phyloP scores from a whole-genome alignment of 2,113 vertebrate species.

The Pagrus major region DNA sequence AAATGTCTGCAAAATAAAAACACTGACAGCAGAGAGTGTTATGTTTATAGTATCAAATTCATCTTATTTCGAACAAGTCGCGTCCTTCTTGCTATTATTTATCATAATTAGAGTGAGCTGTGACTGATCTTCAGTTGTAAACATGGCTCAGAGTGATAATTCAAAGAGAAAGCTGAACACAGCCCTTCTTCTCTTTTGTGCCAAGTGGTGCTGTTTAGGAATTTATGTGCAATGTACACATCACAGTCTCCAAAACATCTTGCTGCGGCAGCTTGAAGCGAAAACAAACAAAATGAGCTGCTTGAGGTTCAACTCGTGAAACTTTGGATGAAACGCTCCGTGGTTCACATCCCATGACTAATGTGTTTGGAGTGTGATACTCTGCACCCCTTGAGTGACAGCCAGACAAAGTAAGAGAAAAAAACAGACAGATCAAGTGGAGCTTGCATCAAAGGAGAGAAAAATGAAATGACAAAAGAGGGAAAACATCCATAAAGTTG shows the following conservation, averaged over 20 bases:
- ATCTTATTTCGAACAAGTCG: neutral
- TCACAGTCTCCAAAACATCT: constrained; percentile 43
- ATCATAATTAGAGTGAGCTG: constrained; percentile 22
- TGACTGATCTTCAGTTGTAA: constrained; percentile 17
- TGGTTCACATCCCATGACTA: constrained; percentile 63
- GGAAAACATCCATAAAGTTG: constrained; percentile 91
- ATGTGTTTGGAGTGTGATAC: constrained; percentile 54
- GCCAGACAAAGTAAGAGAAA: constrained; percentile 59
- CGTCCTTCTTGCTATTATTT: neutral
- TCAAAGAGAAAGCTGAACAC: constrained; percentile 23
- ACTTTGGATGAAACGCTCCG: constrained; percentile 62
- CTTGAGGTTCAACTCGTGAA: constrained; percentile 60
- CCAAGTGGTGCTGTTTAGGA: constrained; percentile 59
- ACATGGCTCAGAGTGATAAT: constrained; percentile 29
- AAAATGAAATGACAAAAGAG: constrained; percentile 77
- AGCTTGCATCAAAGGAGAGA: constrained; percentile 69
- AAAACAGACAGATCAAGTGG: constrained; percentile 69
- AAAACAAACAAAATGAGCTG: constrained; percentile 61
- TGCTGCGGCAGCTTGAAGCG: constrained; percentile 38
- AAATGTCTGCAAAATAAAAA: neutral
- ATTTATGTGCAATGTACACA: constrained; percentile 65
- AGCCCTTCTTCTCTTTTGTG: constrained; percentile 26
- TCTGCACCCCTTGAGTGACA: constrained; percentile 66
- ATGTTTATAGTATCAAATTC: neutral
- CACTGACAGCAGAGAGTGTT: neutral